Evolutionary conservation across 1,140 invertebrate genomes (phyloP).

Genomic region (Cepaea nemoralis): DNA sequence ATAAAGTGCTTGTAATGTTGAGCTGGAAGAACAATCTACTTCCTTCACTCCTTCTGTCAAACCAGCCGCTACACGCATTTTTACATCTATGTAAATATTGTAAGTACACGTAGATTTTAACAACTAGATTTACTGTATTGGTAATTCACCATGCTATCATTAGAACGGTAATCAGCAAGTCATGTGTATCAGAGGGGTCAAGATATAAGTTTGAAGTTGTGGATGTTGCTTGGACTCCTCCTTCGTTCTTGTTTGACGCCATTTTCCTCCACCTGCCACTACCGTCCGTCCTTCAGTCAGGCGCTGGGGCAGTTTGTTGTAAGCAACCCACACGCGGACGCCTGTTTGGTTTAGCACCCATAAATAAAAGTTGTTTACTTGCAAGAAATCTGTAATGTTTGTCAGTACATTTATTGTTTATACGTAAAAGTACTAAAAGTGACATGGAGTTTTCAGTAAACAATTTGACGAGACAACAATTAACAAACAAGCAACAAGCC

Average conservation of each 20-base stretch:
- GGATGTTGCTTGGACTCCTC: not conserved
- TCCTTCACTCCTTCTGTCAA: conserved; percentile 38
- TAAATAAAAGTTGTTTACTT: no score
- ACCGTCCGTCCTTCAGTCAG: conserved; percentile 26
- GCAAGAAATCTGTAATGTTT: no score
- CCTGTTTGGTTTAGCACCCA: no score
- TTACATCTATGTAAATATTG: not conserved
- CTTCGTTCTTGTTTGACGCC: conserved; percentile 33
- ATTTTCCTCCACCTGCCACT: conserved; percentile 7
- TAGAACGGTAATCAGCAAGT: not conserved
- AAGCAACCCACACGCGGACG: no score
- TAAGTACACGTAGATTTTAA: not conserved
- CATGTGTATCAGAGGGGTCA: not conserved
- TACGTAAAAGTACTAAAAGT: no score
- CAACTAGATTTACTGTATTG: not conserved
- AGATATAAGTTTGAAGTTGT: not conserved
- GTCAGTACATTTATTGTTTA: no score
- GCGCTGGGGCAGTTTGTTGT: no score
- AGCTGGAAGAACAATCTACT: conserved; percentile 40
- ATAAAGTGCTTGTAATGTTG: conserved; percentile 19
- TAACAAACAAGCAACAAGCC: no score
- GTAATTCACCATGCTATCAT: not conserved
- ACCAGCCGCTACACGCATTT: not conserved
- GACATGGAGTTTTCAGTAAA: no score
- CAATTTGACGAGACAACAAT: no score